Conservation (phyloP, 2,113 vertebrate genomes). For the Pteropus alecto region DNA sequence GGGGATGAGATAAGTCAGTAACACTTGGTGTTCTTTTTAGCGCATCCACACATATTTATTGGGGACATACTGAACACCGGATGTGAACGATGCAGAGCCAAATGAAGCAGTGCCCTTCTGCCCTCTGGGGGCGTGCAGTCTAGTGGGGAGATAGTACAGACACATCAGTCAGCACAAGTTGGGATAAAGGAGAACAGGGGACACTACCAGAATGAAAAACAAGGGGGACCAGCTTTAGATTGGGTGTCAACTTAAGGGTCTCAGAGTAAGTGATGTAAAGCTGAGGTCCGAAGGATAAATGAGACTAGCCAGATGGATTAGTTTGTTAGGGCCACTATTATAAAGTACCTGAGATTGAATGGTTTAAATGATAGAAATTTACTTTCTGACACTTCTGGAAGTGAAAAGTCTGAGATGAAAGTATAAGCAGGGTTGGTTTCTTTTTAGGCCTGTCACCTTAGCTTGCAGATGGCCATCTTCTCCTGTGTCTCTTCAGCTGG, state of each 20-base stretch:
- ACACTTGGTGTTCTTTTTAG: not conserved
- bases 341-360: not conserved
- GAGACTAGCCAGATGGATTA: not conserved
- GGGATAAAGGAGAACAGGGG: not conserved
- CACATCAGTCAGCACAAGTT: too few relatives aligned
- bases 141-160: not conserved
- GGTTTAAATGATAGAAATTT: not conserved
- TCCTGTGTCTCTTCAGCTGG: not conserved
- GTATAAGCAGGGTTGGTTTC: not conserved
- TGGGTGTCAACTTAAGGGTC: not conserved
- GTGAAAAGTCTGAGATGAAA: not conserved
- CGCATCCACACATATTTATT: not conserved
- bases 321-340: not conserved
- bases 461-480: not conserved
- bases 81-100: too few relatives aligned
- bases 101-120: not conserved
- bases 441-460: not conserved
- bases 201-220: not conserved
- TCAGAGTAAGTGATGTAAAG: not conserved
- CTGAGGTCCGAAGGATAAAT: not conserved
- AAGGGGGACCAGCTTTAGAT: not conserved
- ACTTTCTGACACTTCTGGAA: not conserved
- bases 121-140: fast-evolving
- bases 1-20: not conserved
- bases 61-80: not conserved